Conservation (phyloP, 2,113 vertebrate species). For the Mungos mungo region DNA sequence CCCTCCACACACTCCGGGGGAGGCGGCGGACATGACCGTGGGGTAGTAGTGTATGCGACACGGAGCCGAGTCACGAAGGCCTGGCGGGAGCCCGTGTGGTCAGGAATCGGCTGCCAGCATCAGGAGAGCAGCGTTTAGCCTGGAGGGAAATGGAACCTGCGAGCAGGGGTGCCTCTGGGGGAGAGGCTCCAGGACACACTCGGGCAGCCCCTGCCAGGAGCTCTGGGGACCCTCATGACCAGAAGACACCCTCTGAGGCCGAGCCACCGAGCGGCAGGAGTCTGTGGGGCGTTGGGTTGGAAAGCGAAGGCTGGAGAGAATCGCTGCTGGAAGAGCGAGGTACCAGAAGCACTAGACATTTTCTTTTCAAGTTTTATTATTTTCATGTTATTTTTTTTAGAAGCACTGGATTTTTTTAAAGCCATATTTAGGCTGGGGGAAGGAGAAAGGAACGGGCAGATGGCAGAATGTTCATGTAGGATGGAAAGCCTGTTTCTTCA, state of each 20-base stretch:
- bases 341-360: not conserved
- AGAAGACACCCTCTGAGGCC: no score
- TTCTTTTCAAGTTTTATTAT: not conserved
- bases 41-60: not conserved
- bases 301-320: not conserved
- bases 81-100: rapidly evolving
- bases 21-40: no score
- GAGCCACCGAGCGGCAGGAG: rapidly evolving
- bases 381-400: not conserved
- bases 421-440: not conserved
- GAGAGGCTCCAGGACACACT: not conserved
- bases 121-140: not conserved
- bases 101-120: not conserved
- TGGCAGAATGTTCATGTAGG: rapidly evolving
- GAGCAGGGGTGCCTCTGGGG: not conserved
- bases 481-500: not conserved
- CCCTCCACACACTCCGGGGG: not conserved
- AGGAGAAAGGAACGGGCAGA: not conserved
- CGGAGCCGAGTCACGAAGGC: not conserved
- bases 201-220: no score
- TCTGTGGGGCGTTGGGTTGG: rapidly evolving
- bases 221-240: not conserved
- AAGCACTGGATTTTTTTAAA: not conserved
- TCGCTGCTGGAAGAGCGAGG: rapidly evolving
- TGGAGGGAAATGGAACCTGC: not conserved